phyloP scores from a whole-genome alignment of 2,113 vertebrate genomes.

The Bambusicola thoracicus region DNA sequence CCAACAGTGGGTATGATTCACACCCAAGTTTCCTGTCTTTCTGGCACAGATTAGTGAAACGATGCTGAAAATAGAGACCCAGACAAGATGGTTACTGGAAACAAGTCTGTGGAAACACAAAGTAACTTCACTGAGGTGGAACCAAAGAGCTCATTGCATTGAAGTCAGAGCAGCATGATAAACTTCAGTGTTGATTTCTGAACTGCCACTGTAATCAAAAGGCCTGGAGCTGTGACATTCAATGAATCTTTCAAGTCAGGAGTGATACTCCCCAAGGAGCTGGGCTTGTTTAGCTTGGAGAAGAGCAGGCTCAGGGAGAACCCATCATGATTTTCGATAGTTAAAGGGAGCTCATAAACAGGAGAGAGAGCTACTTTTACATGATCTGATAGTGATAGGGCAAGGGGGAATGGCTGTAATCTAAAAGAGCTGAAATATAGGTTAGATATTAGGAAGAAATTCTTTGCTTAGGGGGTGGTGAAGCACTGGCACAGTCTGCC shows the following conservation, averaged over 20 bases:
- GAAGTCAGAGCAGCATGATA: not conserved
- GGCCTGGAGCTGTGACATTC: not conserved
- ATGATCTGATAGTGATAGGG: too few species aligned
- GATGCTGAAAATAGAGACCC: not conserved
- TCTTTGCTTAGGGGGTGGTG: too few species aligned
- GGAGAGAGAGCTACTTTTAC: too few species aligned
- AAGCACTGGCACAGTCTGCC: too few species aligned
- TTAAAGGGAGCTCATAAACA: too few species aligned
- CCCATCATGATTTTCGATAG: too few species aligned
- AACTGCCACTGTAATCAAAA: not conserved
- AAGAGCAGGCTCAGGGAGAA: too few species aligned
- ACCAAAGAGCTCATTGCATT: not conserved
- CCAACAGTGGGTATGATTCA: not conserved
- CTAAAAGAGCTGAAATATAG: too few species aligned
- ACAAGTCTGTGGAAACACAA: not conserved
- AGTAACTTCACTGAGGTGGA: not conserved
- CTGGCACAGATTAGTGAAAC: not conserved
- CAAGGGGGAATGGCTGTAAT: too few species aligned
- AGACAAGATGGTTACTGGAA: not conserved
- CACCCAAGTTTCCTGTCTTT: not conserved
- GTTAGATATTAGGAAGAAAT: too few species aligned
- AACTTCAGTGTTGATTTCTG: not conserved
- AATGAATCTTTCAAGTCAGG: not conserved
- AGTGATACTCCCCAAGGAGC: not conserved
- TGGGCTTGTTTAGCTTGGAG: too few species aligned